These are phyloP conservation scores for Nannospalax galili DNA, from an alignment of 2,113 vertebrate species.

Conservation along the genomic window DNA sequence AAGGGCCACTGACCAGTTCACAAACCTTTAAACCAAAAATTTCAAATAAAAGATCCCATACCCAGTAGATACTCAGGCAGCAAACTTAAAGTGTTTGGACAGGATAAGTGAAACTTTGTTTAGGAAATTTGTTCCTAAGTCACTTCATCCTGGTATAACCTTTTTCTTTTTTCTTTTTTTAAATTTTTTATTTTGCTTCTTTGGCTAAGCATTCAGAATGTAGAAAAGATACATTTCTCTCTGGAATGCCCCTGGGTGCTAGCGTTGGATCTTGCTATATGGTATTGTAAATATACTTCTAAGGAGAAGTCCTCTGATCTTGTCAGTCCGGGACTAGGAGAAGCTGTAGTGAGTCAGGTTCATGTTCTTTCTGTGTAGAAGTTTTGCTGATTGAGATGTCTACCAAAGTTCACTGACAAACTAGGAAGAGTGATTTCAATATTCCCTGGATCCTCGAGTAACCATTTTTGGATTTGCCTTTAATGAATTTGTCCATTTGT, in stretches of 20 bases:
- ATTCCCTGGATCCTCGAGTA: background rate
- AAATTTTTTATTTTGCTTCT: constrained; percentile 14
- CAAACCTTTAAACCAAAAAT: background rate
- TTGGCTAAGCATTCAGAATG: background rate
- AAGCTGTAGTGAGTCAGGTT: background rate
- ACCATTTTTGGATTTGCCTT: background rate
- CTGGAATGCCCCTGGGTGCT: background rate
- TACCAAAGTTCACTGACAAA: background rate
- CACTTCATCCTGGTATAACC: background rate
- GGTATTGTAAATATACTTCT: background rate
- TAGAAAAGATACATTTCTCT: background rate
- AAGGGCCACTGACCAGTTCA: background rate
- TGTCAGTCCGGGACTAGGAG: background rate
- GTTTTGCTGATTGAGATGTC: no score
- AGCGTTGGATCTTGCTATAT: background rate
- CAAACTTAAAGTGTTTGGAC: background rate
- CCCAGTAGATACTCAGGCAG: background rate
- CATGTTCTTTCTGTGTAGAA: background rate
- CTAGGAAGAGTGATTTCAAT: background rate
- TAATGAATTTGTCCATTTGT: background rate
- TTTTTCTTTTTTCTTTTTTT: background rate
- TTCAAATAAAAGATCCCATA: background rate
- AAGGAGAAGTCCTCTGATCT: background rate
- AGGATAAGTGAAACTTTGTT: background rate
- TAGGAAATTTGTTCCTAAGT: background rate